phyloP scores from a whole-genome alignment of 2,797 vertebrate genomes.

The Lagorchestes hirsutus region DNA sequence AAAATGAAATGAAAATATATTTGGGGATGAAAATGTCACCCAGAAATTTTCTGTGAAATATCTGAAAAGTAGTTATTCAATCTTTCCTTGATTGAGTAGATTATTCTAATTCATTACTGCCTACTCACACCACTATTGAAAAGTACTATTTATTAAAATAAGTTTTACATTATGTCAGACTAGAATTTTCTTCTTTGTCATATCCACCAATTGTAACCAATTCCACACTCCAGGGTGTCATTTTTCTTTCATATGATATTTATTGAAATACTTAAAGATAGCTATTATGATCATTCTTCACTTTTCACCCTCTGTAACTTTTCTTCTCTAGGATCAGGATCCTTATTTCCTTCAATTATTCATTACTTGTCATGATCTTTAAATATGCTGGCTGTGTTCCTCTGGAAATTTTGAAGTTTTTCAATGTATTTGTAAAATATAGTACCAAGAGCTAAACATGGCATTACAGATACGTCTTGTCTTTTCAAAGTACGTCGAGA shows the following conservation, averaged over 20 bases:
- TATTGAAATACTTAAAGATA: neutral
- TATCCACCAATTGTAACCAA: neutral
- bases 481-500: neutral
- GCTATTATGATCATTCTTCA: neutral
- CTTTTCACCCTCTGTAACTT: neutral
- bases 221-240: neutral
- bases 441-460: neutral
- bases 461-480: neutral
- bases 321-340: neutral
- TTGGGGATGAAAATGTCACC: neutral
- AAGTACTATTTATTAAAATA: neutral
- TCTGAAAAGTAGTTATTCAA: neutral
- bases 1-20: neutral
- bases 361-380: neutral
- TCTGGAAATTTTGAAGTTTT: neutral
- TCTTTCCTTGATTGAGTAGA: neutral
- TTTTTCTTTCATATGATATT: neutral
- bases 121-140: neutral
- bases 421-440: neutral
- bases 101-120: neutral
- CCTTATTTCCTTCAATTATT: neutral
- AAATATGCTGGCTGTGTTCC: neutral
- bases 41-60: neutral
- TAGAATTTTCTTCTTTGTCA: neutral
- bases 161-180: neutral